Evolutionary conservation across 2,113 vertebrate genomes (phyloP).

Genomic region (Trogon melanurus): DNA sequence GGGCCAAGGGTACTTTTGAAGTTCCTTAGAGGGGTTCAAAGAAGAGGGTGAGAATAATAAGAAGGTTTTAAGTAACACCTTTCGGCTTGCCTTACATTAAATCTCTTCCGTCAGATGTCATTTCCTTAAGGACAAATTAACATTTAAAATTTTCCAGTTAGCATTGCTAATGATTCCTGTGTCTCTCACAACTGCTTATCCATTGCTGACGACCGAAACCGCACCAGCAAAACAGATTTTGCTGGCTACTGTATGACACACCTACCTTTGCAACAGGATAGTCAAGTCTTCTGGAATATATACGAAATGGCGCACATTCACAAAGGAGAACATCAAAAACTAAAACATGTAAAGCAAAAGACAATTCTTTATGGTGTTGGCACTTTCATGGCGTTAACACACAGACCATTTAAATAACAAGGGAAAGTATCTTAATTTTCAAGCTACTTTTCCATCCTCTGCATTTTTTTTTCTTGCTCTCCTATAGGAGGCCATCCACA

Average conservation of each 20-base stretch:
- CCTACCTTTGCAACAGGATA: background rate
- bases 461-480: background rate
- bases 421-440: background rate
- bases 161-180: background rate
- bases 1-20: background rate
- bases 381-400: background rate
- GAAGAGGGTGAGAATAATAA: background rate
- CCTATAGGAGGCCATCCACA: background rate
- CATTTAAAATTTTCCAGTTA: background rate
- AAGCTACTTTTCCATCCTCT: background rate
- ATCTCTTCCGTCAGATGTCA: background rate
- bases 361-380: background rate
- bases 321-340: background rate
- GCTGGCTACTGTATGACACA: background rate
- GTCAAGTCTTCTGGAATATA: background rate
- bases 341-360: background rate
- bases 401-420: background rate
- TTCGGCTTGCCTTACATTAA: background rate
- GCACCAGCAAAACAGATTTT: background rate
- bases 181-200: background rate
- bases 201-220: background rate
- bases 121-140: background rate
- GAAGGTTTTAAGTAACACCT: background rate
- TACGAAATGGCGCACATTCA: background rate
- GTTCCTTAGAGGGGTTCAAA: background rate